These are phyloP conservation scores for Antechinus stuartii DNA, from an alignment of 2,113 vertebrate genomes.

Conservation along the genomic window DNA sequence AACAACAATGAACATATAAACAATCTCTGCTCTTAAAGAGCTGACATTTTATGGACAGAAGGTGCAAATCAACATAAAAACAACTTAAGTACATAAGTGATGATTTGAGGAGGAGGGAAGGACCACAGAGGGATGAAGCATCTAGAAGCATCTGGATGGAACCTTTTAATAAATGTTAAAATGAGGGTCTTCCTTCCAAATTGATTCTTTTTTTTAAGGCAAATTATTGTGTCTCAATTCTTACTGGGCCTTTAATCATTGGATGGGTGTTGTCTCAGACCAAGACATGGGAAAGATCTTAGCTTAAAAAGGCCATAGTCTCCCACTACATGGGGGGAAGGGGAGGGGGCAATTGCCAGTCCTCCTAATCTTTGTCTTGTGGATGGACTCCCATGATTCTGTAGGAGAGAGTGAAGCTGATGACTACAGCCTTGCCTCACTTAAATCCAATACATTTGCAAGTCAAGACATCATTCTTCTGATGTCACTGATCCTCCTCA, in stretches of 20 bases:
- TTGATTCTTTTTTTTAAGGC: not conserved
- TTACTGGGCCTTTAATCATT: not conserved
- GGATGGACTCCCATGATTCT: not conserved
- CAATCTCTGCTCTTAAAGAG: not conserved
- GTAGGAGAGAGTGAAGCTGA: not conserved
- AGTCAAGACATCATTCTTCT: not conserved
- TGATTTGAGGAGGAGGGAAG: not conserved
- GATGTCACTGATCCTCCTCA: too few species aligned
- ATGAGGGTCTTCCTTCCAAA: not conserved
- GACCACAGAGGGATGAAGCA: not conserved
- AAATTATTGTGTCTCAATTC: not conserved
- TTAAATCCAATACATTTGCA: not conserved
- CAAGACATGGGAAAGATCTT: not conserved
- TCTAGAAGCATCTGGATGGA: not conserved
- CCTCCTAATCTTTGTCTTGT: not conserved
- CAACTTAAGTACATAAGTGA: not conserved
- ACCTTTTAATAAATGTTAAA: not conserved
- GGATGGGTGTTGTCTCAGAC: not conserved
- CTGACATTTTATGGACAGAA: not conserved
- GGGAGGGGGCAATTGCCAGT: not conserved
- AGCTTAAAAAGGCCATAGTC: not conserved
- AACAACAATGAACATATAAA: not conserved
- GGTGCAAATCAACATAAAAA: not conserved
- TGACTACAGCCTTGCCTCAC: not conserved
- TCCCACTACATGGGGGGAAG: too few species aligned